Base-by-base conservation (phyloP, 2,113 vertebrate genomes). In the Ceuthmochares aereus region DNA sequence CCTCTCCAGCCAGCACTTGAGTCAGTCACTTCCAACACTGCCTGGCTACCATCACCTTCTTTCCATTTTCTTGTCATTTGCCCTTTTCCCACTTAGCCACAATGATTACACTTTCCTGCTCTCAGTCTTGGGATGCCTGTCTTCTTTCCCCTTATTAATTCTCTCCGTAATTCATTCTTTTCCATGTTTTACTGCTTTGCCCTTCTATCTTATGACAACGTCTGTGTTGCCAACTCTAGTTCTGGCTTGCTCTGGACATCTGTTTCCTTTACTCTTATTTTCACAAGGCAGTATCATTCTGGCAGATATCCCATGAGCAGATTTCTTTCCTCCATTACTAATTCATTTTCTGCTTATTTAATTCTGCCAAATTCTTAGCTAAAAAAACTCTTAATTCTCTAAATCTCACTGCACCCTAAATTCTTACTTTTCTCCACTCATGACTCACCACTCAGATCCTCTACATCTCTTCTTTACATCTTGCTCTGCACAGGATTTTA, bases 321-420 rank as follows among this genome's bases (percentile, higher is more conserved):
- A 54, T 69, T 96, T 90, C 85, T 78, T 91, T 96, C 89, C 93
- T 93, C 91, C 91, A 85, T 89, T 85, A 93, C 84, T 66, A 95
- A 96, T 96, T 89, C 66, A 91, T 93, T 96, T 95, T 95, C 74
- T 96, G 63, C 74, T 95, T 70, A 67, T 85, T 91, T 68, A 62
- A 27, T 42, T 91, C 81, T 89, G 78, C 91, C 87, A 94, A 75
- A 82, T 87, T 42, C 58, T 84, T 89, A 66, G 49, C 62, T 87
- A 66, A 93, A 93, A 85, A 60, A 2, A 9, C 40, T 16, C 60
- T 23, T 62, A 60, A 81, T 78, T 89, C 84, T 75, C 76, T 70
- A 17, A 81, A 83, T 68, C 70, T 70, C 34, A 51, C 6, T 70
- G 67, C 51, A 95, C 37, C 30, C 68, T 63, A 36, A 96, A 90